Conservation (phyloP, 2,888 invertebrate species). For the Ectobius pallidus region DNA sequence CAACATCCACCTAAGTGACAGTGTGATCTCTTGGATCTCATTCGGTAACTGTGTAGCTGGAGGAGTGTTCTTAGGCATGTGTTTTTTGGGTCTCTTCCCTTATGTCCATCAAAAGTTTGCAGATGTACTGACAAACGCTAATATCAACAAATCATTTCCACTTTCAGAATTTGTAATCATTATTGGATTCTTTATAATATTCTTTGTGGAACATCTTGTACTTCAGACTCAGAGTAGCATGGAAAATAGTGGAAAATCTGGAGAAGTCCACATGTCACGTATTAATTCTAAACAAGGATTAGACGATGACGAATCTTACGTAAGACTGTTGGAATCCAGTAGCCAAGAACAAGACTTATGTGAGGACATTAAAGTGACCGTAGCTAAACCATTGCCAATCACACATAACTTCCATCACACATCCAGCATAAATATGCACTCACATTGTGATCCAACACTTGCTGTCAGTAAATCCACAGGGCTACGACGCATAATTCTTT, state of each 20-base stretch:
- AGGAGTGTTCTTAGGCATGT: constrained; percentile 54
- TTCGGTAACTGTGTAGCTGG: constrained; percentile 51
- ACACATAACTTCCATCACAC: background rate
- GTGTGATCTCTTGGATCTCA: constrained; percentile 37
- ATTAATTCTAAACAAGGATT: background rate
- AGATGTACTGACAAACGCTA: constrained; percentile 45
- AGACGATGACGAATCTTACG: constrained; percentile 35
- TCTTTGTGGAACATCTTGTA: constrained; percentile 49
- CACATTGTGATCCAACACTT: constrained; percentile 30
- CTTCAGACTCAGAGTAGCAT: background rate
- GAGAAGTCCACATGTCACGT: constrained; percentile 32
- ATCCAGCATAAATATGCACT: constrained; percentile 5
- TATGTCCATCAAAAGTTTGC: constrained; percentile 50
- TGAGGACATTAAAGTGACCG: constrained; percentile 14
- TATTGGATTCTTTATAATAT: constrained; percentile 51
- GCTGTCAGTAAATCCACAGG: constrained; percentile 34
- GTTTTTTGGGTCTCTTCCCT: constrained; percentile 52
- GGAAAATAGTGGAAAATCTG: background rate
- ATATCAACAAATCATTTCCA: constrained; percentile 46
- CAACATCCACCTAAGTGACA: constrained; percentile 35
- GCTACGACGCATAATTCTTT: constrained; percentile 48
- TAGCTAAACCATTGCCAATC: background rate
- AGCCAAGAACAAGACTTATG: background rate
- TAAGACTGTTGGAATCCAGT: constrained; percentile 30
- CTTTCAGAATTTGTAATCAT: constrained; percentile 49